Evolutionary conservation across 1,140 invertebrate species (phyloP).

Genomic region (Grapholita molesta): DNA sequence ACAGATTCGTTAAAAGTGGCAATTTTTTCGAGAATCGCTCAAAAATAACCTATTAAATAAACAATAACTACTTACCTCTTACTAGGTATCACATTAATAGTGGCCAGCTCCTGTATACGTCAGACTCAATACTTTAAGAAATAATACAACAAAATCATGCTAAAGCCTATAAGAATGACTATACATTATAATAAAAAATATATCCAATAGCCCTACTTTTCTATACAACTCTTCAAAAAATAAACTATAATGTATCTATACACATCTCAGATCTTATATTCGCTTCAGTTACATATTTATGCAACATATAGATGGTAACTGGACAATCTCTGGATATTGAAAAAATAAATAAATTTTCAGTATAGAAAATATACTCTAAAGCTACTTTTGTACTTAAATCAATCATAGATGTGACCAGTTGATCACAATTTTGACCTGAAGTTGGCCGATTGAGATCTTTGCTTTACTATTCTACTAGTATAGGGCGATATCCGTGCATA

Average conservation of each 20-base stretch:
- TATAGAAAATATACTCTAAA: constrained; percentile 16
- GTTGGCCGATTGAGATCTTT: constrained; percentile 3
- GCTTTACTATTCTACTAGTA: background rate
- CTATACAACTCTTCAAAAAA: constrained; percentile 15
- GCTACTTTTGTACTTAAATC: constrained; percentile 16
- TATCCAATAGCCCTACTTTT: background rate
- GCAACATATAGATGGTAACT: constrained; percentile 13
- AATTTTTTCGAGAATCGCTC: too few relatives aligned
- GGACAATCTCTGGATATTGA: background rate
- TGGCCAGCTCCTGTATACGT: background rate
- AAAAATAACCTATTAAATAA: background rate
- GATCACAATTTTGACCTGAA: constrained; percentile 5
- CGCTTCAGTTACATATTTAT: background rate
- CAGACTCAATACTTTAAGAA: constrained; percentile 3
- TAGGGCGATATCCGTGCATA: background rate
- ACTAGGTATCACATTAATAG: constrained; percentile 11
- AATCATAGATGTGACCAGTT: background rate
- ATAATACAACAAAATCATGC: constrained; percentile 8
- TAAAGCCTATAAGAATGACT: constrained; percentile 2
- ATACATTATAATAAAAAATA: constrained; percentile 10
- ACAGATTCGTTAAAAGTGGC: too few relatives aligned
- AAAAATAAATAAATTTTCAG: background rate
- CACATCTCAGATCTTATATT: constrained; percentile 9
- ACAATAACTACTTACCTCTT: background rate
- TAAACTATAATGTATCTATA: constrained; percentile 9